Base-by-base conservation (phyloP, 2,888 invertebrate genomes). In the Adineta ricciae region DNA sequence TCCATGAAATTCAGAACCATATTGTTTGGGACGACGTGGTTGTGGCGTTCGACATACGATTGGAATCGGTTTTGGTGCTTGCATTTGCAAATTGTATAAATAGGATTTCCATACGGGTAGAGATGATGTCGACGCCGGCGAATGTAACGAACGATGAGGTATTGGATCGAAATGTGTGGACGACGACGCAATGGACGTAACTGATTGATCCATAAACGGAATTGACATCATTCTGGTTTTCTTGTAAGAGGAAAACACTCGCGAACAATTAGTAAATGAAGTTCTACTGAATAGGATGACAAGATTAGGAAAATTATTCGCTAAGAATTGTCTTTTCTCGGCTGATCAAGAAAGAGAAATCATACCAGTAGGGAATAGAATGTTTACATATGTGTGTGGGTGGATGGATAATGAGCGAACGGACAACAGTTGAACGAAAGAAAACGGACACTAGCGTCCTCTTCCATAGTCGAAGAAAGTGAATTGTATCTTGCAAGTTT, bases 71-170 rank as follows among this genome's bases (percentile, higher is more conserved):
- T 73, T 46, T 24, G 85, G 85, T 27, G 85, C 85, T 36, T 85
- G 85, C 38, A 83, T 32, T 83, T 85, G 85, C 11, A 85, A 24
- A 54, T 85, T 73, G 46, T 85, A 85, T n/a, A 85, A 52, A 82
- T 85, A 85, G 9, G 85, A 83, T 85, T 85, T 85, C 85, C 85
- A 85, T 16, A 85, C 83, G n/a, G 85, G 83, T 38, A 85, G 72
- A 52, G 85, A 50, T 64, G 64, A 32, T 64, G 64, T 64, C 19
- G 64, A 64, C 4, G 14, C 38, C 14, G 73, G 73, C 21, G 36
- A 41, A 41, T 36, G 38, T 1, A 21, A 1, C 16, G 38, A 41
- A 36, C 73, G 73, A 41, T 16, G 21, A 78, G 73, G 5, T 78
- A 14, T 21, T 36, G 73, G 21, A 41, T 78, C n/a, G 8, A 78